These are phyloP conservation scores for Melikaiella ostensackeni DNA, from an alignment of 2,888 invertebrate genomes.

Conservation along the genomic window DNA sequence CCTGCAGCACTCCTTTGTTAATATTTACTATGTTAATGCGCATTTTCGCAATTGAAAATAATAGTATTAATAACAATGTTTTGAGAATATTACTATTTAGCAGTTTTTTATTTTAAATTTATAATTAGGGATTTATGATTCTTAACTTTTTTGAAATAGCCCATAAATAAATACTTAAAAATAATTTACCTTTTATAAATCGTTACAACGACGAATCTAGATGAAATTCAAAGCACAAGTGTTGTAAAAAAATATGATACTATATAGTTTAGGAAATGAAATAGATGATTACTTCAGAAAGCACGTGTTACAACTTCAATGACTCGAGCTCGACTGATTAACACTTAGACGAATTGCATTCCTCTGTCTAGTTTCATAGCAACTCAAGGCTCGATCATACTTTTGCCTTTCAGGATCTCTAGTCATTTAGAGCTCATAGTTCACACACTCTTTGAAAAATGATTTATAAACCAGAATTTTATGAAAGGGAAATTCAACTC, in stretches of 20 bases:
- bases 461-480: not conserved
- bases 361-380: conserved; percentile 32
- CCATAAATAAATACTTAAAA: not conserved
- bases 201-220: not conserved
- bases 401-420: conserved; percentile 34
- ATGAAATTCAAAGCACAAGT: too few species aligned
- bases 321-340: conserved; percentile 35
- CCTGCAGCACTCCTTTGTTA: too few species aligned
- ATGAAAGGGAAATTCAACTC: not conserved
- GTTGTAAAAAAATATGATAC: not conserved
- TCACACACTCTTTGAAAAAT: not conserved
- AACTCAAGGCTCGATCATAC: conserved; percentile 15
- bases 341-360: conserved; percentile 35
- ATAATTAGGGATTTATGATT: too few species aligned
- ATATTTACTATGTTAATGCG: too few species aligned
- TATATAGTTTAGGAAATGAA: not conserved
- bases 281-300: conserved; percentile 26
- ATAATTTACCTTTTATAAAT: not conserved
- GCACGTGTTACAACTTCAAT: conserved; percentile 29
- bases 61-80: too few species aligned
- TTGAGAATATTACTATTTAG: too few species aligned
- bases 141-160: too few species aligned
- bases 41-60: too few species aligned
- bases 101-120: too few species aligned
- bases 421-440: conserved; percentile 32